Evolutionary conservation across 2,797 vertebrate genomes (phyloP), one percentile per base, ranked within the genome.

Genomic region (Cygnus olor): DNA sequence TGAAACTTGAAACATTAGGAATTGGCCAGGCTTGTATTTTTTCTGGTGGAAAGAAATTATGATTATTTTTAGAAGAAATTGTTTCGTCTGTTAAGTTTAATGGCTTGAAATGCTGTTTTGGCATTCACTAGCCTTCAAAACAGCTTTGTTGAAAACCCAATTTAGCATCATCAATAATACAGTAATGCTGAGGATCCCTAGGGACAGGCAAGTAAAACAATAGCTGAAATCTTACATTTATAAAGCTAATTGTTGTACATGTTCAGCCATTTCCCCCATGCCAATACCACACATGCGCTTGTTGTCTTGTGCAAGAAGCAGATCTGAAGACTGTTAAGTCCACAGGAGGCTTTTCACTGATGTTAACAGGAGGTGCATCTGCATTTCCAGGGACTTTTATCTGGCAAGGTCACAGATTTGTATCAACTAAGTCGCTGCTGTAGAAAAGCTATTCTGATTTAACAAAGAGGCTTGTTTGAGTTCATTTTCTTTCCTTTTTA

Each of bases 41-140:
- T 82, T 64, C 91, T 95, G 80, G 87, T 93, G 89, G 70, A 88
- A 92, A 94, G 92, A 77, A 34, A 58, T 30, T 66, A 63, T 86
- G 82, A 79, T 93, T 96, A 96, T 97, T 96, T 96, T 96, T 95
- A 93, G 92, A 94, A 93, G 87, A 80, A 93, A 79, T 65, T 86
- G 80, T 89, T 90, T 94, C 30, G 19, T 88, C 80, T 96, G 61
- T 63, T 65, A 78, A 65, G 82, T 94, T 92, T 91, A 92, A 87
- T 87, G 88, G 85, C 58, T 95, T 92, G 93, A 94, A 90, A 97
- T 96, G 89, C 78, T 89, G 73, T 88, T 95, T 82, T 96, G 93
- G 88, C 95, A 91, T 65, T 93, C 86, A 38, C 21, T 6, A 51
- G 90, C 72, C 91, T 93, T 61, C 65, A 88, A 66, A 91, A 80